Evolutionary conservation across 2,888 invertebrate genomes (phyloP), one percentile per base, ranked within the genome.

Genomic region (Hermodice carunculata): DNA sequence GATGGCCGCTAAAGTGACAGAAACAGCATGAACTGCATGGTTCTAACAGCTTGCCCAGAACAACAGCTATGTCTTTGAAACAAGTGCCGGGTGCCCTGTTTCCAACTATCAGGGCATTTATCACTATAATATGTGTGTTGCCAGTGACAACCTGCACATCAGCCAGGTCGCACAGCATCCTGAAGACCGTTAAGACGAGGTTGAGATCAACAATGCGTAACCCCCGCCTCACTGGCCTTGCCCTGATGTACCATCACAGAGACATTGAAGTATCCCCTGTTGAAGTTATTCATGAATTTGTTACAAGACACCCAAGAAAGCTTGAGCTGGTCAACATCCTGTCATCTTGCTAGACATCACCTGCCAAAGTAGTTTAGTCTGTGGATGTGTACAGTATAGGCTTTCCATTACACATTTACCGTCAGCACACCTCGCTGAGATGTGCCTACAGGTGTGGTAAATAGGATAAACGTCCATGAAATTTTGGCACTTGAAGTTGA

Each of bases 141-240:
- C 46, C 46, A 44, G 46, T 44, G 8, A 44, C 46, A 6, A 44
- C n/a, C 46, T 44, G 46, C 46, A 44, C n/a, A n/a, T 14, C 46
- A 44, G 46, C 11, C 8, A 14, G 46, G 8, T 14, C 46, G 17
- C 22, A n/a, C 46, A 44, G 46, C 22, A 19, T 14, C 46, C 22
- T 44, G 11, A 44, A 44, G 19, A 14, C 6, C 8, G 6, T 44
- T 8, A 44, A n/a, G n/a, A n/a, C n/a, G n/a, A n/a, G n/a, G n/a
- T n/a, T n/a, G 37, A 37, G 17, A 17, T n/a, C n/a, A n/a, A n/a
- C n/a, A n/a, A n/a, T n/a, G n/a, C n/a, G n/a, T 17, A 44, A 44
- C 22, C n/a, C 14, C n/a, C 6, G 51, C 6, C 51, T 51, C 51
- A 51, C 51, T 51, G 51, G 29, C 22, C 51, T 51, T 6, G 51